Evolutionary conservation across 2,113 vertebrate species (phyloP).

Genomic region (Hipposideros armiger): DNA sequence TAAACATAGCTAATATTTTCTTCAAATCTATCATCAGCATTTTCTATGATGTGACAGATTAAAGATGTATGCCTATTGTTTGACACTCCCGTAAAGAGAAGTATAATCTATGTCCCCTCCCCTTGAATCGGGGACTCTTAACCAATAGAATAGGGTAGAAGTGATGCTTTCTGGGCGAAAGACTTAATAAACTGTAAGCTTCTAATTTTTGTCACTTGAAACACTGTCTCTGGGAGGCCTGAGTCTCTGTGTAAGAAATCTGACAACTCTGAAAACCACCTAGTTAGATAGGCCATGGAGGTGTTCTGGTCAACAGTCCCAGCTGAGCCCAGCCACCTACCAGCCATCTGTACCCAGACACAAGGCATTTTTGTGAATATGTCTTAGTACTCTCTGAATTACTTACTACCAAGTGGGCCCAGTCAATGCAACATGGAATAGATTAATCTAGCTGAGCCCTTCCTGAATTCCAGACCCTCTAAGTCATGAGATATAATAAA

Average conservation of each 20-base stretch:
- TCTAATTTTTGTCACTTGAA: background rate
- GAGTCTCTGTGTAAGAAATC: background rate
- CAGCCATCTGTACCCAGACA: background rate
- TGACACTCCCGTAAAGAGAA: background rate
- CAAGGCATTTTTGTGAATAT: background rate
- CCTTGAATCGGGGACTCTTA: background rate
- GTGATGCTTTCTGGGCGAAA: background rate
- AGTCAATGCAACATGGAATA: background rate
- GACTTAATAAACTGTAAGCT: background rate
- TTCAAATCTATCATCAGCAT: background rate
- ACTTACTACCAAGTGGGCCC: background rate
- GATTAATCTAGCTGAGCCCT: background rate
- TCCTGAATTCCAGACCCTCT: background rate
- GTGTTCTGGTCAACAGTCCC: background rate
- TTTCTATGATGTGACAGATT: background rate
- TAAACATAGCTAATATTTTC: constrained; percentile 36
- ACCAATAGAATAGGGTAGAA: background rate
- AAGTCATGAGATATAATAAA: background rate
- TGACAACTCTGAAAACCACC: background rate
- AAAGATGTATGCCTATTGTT: background rate
- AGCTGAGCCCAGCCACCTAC: background rate
- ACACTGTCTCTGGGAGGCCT: background rate
- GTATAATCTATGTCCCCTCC: background rate
- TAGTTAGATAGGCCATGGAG: background rate
- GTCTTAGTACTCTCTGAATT: background rate